These are phyloP conservation scores for Cataglyphis cursor DNA, from an alignment of 2,888 invertebrate species.

Conservation along the genomic window DNA sequence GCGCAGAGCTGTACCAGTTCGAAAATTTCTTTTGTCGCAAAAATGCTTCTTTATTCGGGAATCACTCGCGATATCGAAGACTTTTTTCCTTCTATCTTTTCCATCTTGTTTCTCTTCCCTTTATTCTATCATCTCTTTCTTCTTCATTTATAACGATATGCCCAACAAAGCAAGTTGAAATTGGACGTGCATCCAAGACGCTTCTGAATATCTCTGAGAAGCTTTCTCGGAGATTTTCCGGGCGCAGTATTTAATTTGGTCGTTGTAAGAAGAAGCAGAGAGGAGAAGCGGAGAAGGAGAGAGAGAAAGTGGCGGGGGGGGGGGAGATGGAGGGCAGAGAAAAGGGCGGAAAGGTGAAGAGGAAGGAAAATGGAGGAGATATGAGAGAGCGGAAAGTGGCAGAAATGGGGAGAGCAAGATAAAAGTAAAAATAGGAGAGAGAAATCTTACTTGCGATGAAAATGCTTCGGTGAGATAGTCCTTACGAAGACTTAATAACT, in stretches of 20 bases:
- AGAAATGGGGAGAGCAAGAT: slow-evolving; percentile 14
- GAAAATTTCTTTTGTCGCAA: slow-evolving; percentile 8
- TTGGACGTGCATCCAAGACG: slow-evolving; percentile 75
- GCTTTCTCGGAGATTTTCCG: slow-evolving; percentile 70
- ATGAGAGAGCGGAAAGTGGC: not conserved
- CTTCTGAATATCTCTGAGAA: slow-evolving; percentile 73
- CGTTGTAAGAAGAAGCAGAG: slow-evolving; percentile 70
- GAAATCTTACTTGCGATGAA: slow-evolving; percentile 61
- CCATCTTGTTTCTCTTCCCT: slow-evolving; percentile 26
- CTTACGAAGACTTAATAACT: slow-evolving; percentile 83
- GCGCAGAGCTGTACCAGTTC: not conserved
- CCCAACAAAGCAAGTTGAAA: slow-evolving; percentile 66
- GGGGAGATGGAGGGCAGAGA: not conserved
- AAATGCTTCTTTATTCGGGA: not conserved
- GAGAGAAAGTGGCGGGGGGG: not conserved
- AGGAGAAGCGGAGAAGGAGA: slow-evolving; percentile 9
- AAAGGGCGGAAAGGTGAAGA: slow-evolving; percentile 34
- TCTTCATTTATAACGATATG: slow-evolving; percentile 58
- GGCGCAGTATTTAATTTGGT: slow-evolving; percentile 80
- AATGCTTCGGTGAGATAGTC: slow-evolving; percentile 76
- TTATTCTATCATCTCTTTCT: slow-evolving; percentile 17
- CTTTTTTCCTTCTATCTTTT: slow-evolving; percentile 31
- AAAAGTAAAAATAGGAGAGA: slow-evolving; percentile 46
- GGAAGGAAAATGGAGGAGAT: slow-evolving; percentile 43
- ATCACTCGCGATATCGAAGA: slow-evolving; percentile 52